Evolutionary conservation across 2,888 invertebrate genomes (phyloP).

Genomic region (Macroteleia sp.): DNA sequence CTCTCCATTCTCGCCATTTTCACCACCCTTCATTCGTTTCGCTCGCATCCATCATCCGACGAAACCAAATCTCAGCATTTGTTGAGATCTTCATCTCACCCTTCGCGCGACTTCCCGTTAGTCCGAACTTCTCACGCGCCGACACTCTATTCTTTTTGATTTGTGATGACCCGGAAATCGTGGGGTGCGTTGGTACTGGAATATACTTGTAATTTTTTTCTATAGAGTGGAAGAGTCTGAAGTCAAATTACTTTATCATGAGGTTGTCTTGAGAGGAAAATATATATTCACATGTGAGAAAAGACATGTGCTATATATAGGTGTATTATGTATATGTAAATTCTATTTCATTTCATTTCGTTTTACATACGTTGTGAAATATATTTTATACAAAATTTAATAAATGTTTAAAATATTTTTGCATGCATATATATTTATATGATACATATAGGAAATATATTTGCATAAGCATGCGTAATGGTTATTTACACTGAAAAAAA

Average conservation of each 20-base stretch:
- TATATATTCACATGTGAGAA: too few relatives aligned
- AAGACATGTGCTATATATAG: too few relatives aligned
- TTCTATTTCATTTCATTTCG: too few relatives aligned
- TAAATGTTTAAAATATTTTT: too few relatives aligned
- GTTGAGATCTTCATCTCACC: conserved; percentile 69
- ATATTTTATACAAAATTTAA: too few relatives aligned
- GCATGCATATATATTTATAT: too few relatives aligned
- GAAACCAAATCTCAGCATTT: conserved; percentile 74
- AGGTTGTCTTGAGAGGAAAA: too few relatives aligned
- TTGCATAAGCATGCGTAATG: too few relatives aligned
- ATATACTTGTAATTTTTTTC: conserved; percentile 34
- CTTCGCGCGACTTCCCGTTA: conserved; percentile 49
- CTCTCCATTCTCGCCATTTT: conserved; percentile 35
- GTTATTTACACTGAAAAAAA: too few relatives aligned
- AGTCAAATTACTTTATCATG: conserved; percentile 13
- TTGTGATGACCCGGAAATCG: conserved; percentile 54
- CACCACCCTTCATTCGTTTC: conserved; percentile 52
- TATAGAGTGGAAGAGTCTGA: background rate
- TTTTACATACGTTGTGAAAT: too few relatives aligned
- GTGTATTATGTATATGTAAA: too few relatives aligned
- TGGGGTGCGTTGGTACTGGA: background rate
- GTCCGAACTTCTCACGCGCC: conserved; percentile 57
- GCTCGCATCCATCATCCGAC: conserved; percentile 75
- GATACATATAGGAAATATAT: too few relatives aligned
- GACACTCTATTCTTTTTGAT: conserved; percentile 68